Evolutionary conservation across 2,888 invertebrate genomes (phyloP).

Genomic region (Stenodera caucasica): DNA sequence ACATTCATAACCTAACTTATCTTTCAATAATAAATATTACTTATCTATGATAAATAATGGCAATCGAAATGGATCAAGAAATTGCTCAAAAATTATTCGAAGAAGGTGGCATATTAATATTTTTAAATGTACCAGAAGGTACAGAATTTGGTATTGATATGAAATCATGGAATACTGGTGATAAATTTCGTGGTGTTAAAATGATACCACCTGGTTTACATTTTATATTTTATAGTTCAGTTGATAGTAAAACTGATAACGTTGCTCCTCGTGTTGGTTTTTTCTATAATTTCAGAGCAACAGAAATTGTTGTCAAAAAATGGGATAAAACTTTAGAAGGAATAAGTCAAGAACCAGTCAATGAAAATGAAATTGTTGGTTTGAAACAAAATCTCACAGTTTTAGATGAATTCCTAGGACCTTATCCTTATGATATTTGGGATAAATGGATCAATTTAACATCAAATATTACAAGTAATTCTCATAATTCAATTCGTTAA

Average conservation of each 20-base stretch:
- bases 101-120: constrained; percentile 81
- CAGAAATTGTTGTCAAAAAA: constrained; percentile 82
- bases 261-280: constrained; percentile 71
- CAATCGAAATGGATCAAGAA: constrained; percentile 67
- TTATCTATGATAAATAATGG: no score
- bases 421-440: constrained; percentile 89
- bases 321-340: constrained; percentile 85
- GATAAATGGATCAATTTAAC: constrained; percentile 83
- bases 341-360: constrained; percentile 65
- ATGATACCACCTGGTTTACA: constrained; percentile 98
- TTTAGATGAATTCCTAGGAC: constrained; percentile 79
- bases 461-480: constrained; percentile 65
- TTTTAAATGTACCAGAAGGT: constrained; percentile 84
- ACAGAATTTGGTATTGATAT: constrained; percentile 98
- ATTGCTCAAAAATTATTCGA: constrained; percentile 73
- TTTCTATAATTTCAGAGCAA: constrained; percentile 76
- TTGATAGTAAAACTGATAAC: constrained; percentile 64
- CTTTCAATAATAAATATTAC: no score
- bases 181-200: constrained; percentile 93
- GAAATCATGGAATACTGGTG: constrained; percentile 86
- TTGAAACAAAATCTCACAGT: constrained; percentile 70
- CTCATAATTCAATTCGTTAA: constrained; percentile 15
- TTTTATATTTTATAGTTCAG: constrained; percentile 84
- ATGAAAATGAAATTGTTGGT: constrained; percentile 66
- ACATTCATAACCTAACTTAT: no score